Evolutionary conservation across 2,797 vertebrate species (phyloP).

Genomic region (Cryptoblepharus egeriae): DNA sequence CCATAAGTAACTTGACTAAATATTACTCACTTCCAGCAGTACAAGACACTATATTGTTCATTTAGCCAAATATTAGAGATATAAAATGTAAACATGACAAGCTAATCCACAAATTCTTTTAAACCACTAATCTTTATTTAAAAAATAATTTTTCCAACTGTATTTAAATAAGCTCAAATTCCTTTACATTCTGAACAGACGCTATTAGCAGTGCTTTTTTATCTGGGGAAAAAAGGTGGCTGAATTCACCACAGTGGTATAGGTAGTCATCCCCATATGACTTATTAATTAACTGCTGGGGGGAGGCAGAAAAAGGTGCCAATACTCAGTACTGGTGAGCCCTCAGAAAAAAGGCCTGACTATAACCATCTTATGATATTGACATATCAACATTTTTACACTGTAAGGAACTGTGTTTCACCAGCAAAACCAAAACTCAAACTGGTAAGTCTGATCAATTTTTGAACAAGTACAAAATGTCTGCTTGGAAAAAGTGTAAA

Average conservation of each 20-base stretch:
- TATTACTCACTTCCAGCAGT: not conserved
- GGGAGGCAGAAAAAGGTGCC: too few species aligned
- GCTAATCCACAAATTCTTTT: constrained; percentile 42
- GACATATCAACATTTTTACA: constrained; percentile 14
- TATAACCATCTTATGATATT: constrained; percentile 35
- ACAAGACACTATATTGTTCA: constrained; percentile 8
- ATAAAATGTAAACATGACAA: constrained; percentile 61
- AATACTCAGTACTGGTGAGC: too few species aligned
- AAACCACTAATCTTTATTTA: constrained; percentile 44
- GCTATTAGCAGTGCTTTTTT: too few species aligned
- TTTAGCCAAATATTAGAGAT: constrained; percentile 59
- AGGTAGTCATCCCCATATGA: too few species aligned
- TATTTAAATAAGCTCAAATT: constrained; percentile 54
- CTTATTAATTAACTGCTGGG: too few species aligned
- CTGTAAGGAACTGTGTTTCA: constrained; percentile 40
- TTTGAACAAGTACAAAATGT: constrained; percentile 21
- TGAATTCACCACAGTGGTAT: too few species aligned
- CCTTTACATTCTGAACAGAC: constrained; percentile 24
- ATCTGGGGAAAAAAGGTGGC: too few species aligned
- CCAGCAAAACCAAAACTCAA: constrained; percentile 34
- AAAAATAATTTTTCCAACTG: constrained; percentile 38
- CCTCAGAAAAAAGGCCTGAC: too few species aligned
- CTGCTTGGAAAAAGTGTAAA: too few species aligned
- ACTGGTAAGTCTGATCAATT: constrained; percentile 2
- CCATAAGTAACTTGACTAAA: not conserved